Percentiles rank a stretch among this genome's conserved stretches.
These are phyloP conservation scores for Xiphophorus birchmanni DNA, from an alignment of 2,797 vertebrate species.

Conservation along the genomic window DNA sequence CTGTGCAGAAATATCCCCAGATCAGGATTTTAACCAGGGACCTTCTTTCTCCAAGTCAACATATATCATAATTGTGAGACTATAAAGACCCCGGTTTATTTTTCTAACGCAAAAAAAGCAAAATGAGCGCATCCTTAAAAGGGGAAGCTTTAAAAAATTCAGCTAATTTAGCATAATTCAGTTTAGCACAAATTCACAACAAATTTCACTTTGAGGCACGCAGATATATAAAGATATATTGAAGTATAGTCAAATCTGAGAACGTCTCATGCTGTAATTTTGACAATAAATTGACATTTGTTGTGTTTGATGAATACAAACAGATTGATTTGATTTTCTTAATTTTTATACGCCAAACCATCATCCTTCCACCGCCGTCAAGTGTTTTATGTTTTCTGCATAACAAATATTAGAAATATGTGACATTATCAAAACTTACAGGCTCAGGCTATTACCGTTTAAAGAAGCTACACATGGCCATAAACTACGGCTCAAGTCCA, in stretches of 20 bases:
- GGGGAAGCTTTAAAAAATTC: neutral
- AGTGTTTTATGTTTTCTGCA: neutral
- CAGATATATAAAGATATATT: neutral
- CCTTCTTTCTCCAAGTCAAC: neutral
- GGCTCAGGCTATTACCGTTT: too few relatives aligned
- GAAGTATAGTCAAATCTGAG: too few relatives aligned
- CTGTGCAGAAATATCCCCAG: neutral
- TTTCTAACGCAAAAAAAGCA: neutral
- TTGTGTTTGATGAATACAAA: neutral
- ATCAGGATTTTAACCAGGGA: neutral
- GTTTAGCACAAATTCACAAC: neutral
- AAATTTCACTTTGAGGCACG: neutral
- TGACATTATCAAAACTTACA: neutral
- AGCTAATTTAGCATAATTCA: neutral
- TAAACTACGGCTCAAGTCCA: neutral
- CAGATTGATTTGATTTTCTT: neutral
- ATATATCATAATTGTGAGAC: neutral
- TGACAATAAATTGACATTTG: neutral
- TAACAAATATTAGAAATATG: neutral
- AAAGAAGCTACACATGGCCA: neutral
- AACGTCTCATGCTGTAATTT: neutral
- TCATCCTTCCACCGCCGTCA: neutral
- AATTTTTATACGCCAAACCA: neutral
- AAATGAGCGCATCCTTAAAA: neutral
- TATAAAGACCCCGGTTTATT: neutral